phyloP scores from a whole-genome alignment of 2,888 invertebrate species.

The Celastrina argiolus region DNA sequence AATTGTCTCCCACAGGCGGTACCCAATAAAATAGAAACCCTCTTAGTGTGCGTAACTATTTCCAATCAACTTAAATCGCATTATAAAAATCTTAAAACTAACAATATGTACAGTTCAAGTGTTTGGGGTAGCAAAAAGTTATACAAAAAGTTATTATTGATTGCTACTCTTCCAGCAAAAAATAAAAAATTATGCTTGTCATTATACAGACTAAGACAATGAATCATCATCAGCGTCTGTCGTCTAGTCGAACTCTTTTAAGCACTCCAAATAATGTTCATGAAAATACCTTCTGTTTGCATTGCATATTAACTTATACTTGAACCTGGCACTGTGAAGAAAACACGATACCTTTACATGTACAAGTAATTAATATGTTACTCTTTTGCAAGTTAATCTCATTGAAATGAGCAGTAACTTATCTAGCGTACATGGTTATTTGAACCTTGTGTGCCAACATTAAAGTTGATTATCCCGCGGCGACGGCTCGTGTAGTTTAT shows the following conservation, averaged over 20 bases:
- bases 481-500: neutral
- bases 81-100: neutral
- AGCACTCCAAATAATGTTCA: neutral
- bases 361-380: slow-evolving; percentile 10
- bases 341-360: neutral
- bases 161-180: neutral
- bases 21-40: too few species aligned
- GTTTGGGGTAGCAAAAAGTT: neutral
- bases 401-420: neutral
- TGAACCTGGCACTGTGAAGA: neutral
- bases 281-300: neutral
- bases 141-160: neutral
- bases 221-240: neutral
- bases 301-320: neutral
- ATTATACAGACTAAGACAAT: neutral
- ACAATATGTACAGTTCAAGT: neutral
- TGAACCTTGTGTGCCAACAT: neutral
- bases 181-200: neutral
- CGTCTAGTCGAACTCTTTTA: neutral
- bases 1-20: too few species aligned
- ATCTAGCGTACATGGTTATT: neutral
- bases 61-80: neutral
- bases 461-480: neutral
- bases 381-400: slow-evolving; percentile 5
- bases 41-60: neutral